Base-by-base conservation (phyloP, 2,797 vertebrate species). In the Morelia viridis region DNA sequence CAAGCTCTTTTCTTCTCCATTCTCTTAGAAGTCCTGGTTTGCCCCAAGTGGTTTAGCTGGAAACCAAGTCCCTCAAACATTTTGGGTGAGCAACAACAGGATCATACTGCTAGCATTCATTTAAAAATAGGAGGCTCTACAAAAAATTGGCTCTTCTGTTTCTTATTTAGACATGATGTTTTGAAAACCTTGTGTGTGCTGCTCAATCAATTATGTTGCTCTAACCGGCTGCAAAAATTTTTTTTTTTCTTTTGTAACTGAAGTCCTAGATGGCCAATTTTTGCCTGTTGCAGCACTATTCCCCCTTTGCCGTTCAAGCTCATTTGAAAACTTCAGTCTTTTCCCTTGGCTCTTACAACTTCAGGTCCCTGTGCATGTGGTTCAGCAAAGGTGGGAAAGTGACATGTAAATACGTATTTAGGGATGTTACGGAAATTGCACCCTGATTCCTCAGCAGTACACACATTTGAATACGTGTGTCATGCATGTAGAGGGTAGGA, bases 181-280 rank as follows among this genome's bases (percentile, higher is more conserved):
- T 87, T 56, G 86, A 83, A 88, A 92, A 62, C 41, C 58, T 28
- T 19, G 26, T 71, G 60, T 26, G 22, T 58, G 83, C 58, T 1
- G 4, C 88, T 92, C 90, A 88, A 92, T 87, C 71, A 76, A 61
- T 76, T 57, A 87, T 86, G 84, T 76, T 80, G 88, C 56, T 58
- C 86, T 89, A 88, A 85, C 80, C 80, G 4, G 62, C n/a, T 85
- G 61, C 53, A n/a, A n/a, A 61, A 87, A 87, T 76, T 76, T 89
- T 90, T n/a, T n/a, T 68, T 85, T 28, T 8, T 46, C 0, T 11
- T 41, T 92, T 24, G 57, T 31, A 87, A 92, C 28, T 50, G 88
- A 28, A 62, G 46, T 92, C 84, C 84, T 85, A 53, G 31, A 57
- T 31, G 84, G 86, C 68, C 89, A 28, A 56, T 92, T 86, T 92